Conservation (phyloP, 2,888 invertebrate genomes). For the Tinea pellionella region DNA sequence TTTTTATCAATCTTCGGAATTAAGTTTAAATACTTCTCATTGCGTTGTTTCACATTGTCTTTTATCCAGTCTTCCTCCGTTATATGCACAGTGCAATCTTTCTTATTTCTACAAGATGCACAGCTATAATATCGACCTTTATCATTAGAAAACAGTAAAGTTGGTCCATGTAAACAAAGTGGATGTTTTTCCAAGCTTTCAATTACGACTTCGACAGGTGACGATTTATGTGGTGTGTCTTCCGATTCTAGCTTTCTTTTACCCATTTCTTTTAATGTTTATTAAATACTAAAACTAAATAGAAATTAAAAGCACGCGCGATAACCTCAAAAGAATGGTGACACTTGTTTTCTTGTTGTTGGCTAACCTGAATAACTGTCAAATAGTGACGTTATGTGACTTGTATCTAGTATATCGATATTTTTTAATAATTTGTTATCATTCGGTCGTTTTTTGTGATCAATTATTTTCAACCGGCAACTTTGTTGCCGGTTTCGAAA, state of each 20-base stretch:
- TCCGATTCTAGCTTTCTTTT: conserved; percentile 40
- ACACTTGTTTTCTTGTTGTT: background rate
- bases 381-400: background rate
- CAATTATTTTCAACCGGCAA: background rate
- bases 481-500: background rate
- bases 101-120: conserved; percentile 84
- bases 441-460: background rate
- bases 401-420: background rate
- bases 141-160: conserved; percentile 74
- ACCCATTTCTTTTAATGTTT: conserved; percentile 32
- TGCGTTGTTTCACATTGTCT: conserved; percentile 52
- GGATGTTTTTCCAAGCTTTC: conserved; percentile 74
- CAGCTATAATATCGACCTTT: conserved; percentile 80
- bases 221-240: conserved; percentile 22
- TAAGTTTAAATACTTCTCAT: conserved; percentile 52
- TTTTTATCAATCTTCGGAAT: conserved; percentile 64
- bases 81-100: conserved; percentile 79
- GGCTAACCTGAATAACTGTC: background rate
- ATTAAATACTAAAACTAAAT: background rate
- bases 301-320: background rate
- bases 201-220: conserved; percentile 61
- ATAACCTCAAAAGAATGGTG: too few species aligned
- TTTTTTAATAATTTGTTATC: background rate
- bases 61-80: conserved; percentile 64
- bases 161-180: conserved; percentile 81